Conservation (phyloP, 2,888 invertebrate genomes). For the Calephelis perditalis region DNA sequence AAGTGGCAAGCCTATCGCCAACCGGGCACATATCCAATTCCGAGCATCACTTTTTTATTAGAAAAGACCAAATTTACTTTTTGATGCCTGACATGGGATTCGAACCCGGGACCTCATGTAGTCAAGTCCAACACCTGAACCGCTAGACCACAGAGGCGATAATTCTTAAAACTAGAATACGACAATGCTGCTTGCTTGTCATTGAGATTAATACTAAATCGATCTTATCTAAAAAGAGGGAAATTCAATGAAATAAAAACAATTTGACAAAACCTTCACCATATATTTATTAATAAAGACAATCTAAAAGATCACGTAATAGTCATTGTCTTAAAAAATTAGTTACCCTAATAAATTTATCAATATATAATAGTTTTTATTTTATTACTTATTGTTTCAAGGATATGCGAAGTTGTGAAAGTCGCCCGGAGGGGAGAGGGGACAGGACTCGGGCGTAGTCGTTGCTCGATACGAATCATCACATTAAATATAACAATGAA, state of each 20-base stretch:
- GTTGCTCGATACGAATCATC: constrained; percentile 72
- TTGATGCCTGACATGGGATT: no score
- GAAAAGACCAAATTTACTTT: no score
- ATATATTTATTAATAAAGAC: constrained; percentile 79
- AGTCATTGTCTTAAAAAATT: constrained; percentile 78
- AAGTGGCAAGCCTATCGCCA: no score
- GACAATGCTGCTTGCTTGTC: no score
- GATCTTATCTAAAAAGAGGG: constrained; percentile 1
- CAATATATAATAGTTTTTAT: constrained; percentile 72
- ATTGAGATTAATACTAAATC: no score
- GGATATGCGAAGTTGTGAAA: constrained; percentile 77
- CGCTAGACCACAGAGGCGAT: no score
- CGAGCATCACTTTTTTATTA: no score
- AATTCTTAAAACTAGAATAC: no score
- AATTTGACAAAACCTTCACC: constrained; percentile 75
- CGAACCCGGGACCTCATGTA: no score
- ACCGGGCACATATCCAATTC: no score
- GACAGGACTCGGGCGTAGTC: constrained; percentile 61
- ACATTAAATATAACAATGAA: constrained; percentile 71
- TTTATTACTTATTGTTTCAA: constrained; percentile 78
- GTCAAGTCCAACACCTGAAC: no score
- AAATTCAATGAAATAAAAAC: constrained; percentile 53
- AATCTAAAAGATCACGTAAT: constrained; percentile 79
- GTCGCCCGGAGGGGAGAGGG: constrained; percentile 50
- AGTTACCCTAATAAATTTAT: constrained; percentile 78